Percentiles rank a stretch among this genome's conserved stretches.
Conservation (phyloP, 1,140 invertebrate genomes). For the Protaetia brevitarsis region DNA sequence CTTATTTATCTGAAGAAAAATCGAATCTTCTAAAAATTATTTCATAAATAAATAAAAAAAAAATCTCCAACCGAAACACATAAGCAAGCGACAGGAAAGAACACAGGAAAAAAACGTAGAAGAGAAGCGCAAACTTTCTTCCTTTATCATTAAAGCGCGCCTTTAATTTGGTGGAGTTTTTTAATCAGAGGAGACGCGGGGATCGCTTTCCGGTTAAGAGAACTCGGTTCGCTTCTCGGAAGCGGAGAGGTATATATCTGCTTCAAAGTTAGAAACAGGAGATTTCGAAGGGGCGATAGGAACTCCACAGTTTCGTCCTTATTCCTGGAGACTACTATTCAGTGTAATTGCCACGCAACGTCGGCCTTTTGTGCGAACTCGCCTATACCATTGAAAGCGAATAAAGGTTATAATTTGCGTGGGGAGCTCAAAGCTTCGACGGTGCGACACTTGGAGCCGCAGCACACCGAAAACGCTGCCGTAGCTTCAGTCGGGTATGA, state of each 20-base stretch:
- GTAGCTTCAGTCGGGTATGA: too few relatives aligned
- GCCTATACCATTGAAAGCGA: slow-evolving; percentile 4
- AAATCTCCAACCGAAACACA: too few relatives aligned
- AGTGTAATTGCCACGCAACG: slow-evolving; percentile 13
- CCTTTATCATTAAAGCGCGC: slow-evolving; percentile 1
- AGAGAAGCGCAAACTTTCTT: not conserved
- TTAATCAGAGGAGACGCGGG: slow-evolving; percentile 1
- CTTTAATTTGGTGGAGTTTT: slow-evolving; percentile 12
- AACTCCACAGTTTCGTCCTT: not conserved
- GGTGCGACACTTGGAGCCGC: too few relatives aligned
- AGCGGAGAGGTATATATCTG: not conserved
- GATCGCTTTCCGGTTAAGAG: not conserved
- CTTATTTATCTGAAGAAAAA: too few relatives aligned
- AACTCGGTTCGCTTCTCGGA: not conserved
- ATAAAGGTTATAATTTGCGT: slow-evolving; percentile 8
- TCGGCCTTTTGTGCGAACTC: not conserved
- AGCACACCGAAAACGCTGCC: too few relatives aligned
- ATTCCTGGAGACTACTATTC: not conserved
- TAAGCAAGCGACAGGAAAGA: not conserved
- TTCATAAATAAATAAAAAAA: too few relatives aligned
- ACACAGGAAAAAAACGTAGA: not conserved
- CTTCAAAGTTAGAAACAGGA: slow-evolving; percentile 11
- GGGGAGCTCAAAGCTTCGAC: too few relatives aligned
- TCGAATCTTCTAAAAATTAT: too few relatives aligned
- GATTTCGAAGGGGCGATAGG: not conserved